These are phyloP conservation scores for Bovichtus diacanthus DNA, from an alignment of 2,797 vertebrate species.

Conservation along the genomic window DNA sequence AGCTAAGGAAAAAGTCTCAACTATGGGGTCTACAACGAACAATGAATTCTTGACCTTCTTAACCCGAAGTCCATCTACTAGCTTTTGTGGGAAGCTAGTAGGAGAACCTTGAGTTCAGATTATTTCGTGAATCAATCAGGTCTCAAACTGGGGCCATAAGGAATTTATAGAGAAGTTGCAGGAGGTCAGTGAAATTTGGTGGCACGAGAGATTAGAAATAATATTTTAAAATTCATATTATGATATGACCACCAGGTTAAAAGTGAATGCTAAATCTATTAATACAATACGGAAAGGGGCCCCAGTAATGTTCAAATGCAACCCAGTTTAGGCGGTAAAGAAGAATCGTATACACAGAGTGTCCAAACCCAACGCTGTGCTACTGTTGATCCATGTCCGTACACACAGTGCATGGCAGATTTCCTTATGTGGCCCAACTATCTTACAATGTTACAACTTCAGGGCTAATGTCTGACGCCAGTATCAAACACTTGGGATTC, in stretches of 20 bases:
- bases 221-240: background rate
- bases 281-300: background rate
- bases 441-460: background rate
- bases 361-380: background rate
- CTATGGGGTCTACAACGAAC: background rate
- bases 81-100: background rate
- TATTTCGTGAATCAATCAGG: background rate
- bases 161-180: background rate
- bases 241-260: background rate
- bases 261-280: background rate
- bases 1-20: background rate
- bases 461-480: background rate
- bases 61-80: background rate
- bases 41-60: background rate
- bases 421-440: background rate
- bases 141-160: background rate
- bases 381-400: background rate
- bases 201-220: background rate
- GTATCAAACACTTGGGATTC: constrained; percentile 2
- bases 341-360: background rate
- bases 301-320: background rate
- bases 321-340: background rate
- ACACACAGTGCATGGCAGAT: background rate
- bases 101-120: background rate
- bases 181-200: background rate